phyloP scores from a whole-genome alignment of 2,113 vertebrate genomes.

The Colaptes auratus region DNA sequence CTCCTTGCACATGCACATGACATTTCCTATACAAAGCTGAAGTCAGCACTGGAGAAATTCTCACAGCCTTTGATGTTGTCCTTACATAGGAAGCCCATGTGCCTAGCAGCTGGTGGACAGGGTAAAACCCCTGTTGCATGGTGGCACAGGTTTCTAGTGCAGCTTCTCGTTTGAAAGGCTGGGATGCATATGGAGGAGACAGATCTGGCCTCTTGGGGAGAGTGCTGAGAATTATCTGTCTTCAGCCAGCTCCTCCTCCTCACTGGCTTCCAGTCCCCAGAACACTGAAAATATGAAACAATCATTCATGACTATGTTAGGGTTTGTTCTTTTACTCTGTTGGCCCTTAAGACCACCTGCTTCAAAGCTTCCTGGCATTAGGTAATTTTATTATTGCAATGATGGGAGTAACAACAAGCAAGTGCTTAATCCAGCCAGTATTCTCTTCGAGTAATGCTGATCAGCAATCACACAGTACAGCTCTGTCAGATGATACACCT shows the following conservation, averaged over 20 bases:
- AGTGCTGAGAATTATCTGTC: background rate
- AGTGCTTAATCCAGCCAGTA: background rate
- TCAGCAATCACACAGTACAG: background rate
- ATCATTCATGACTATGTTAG: background rate
- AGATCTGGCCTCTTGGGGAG: background rate
- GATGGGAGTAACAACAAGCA: conserved; percentile 1
- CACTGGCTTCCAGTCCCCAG: background rate
- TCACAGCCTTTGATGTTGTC: background rate
- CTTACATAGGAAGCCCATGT: background rate
- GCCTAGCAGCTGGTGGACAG: background rate
- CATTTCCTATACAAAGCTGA: conserved; percentile 14
- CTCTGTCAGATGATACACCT: background rate
- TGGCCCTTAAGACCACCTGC: background rate
- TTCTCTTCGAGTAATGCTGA: conserved; percentile 36
- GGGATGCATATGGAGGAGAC: background rate
- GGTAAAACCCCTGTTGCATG: background rate
- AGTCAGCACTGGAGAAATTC: conserved; percentile 24
- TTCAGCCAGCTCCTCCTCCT: background rate
- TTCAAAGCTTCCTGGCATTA: conserved; percentile 34
- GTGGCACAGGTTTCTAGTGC: background rate
- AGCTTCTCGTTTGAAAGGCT: background rate
- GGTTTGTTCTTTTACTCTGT: background rate
- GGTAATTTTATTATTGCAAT: conserved; percentile 26
- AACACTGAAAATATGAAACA: background rate
- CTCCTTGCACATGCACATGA: background rate